Percentiles rank a stretch among this genome's conserved stretches.
Evolutionary conservation across 2,797 vertebrate species (phyloP).

Genomic region (Phoxinus dragarum): DNA sequence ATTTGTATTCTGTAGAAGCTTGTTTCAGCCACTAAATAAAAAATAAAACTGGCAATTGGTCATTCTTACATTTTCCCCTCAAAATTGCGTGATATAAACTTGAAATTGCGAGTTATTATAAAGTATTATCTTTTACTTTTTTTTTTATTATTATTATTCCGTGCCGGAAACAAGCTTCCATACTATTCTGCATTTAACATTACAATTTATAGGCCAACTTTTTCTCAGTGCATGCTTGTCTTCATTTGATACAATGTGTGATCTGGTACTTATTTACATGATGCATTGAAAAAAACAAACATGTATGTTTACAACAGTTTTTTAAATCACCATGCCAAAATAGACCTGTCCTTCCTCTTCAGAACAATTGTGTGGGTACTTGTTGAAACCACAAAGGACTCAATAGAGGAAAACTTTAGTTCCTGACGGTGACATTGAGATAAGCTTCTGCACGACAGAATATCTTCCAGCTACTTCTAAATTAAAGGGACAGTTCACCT

Average conservation of each 20-base stretch:
- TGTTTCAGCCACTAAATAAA: background rate
- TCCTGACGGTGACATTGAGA: background rate
- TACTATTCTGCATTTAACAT: background rate
- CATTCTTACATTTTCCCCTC: background rate
- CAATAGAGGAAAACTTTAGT: background rate
- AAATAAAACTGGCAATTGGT: background rate
- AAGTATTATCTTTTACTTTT: background rate
- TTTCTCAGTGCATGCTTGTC: background rate
- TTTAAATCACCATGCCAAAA: constrained; percentile 5
- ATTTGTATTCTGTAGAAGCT: background rate
- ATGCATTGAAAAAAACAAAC: background rate
- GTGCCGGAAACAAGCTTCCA: background rate
- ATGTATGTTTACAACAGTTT: background rate
- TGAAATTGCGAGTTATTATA: background rate
- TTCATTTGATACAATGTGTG: background rate
- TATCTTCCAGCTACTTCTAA: background rate
- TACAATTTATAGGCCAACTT: too few relatives aligned
- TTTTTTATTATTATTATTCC: background rate
- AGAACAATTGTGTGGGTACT: background rate
- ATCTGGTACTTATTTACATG: background rate
- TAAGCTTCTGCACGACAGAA: background rate
- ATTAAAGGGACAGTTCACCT: constrained; percentile 2
- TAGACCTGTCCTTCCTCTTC: constrained; percentile 17
- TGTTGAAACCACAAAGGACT: constrained; percentile 10
- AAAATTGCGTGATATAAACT: background rate